Evolutionary conservation across 2,888 invertebrate genomes (phyloP).

Genomic region (Dynastes grantii): DNA sequence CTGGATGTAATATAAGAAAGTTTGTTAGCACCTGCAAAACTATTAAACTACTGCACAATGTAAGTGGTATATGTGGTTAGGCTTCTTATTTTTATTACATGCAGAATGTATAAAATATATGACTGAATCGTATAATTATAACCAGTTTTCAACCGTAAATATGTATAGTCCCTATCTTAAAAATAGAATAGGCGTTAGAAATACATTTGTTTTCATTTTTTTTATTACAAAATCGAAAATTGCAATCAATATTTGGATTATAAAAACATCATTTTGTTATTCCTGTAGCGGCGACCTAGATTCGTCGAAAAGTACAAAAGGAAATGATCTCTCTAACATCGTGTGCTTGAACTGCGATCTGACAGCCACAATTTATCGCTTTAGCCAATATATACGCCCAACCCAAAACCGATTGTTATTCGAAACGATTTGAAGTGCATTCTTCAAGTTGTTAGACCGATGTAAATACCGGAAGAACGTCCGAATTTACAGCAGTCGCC

Average conservation of each 20-base stretch:
- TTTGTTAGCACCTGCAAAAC: too few relatives aligned
- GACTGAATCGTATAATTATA: too few relatives aligned
- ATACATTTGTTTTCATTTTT: neutral
- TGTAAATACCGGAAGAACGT: constrained; percentile 45
- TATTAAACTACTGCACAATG: too few relatives aligned
- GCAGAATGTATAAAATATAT: too few relatives aligned
- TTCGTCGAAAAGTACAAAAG: constrained; percentile 46
- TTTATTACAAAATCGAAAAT: neutral
- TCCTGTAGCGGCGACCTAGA: constrained; percentile 26
- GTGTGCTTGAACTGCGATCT: constrained; percentile 34
- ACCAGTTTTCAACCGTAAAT: too few relatives aligned
- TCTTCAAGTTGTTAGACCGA: constrained; percentile 50
- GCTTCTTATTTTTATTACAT: too few relatives aligned
- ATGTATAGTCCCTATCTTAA: too few relatives aligned
- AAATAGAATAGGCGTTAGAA: neutral
- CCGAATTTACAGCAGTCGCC: constrained; percentile 36
- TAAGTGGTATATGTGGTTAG: too few relatives aligned
- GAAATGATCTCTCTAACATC: constrained; percentile 40
- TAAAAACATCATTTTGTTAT: constrained; percentile 19
- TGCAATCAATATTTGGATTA: constrained; percentile 20
- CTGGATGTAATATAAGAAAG: too few relatives aligned
- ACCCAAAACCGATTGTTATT: constrained; percentile 46
- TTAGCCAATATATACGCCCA: constrained; percentile 41
- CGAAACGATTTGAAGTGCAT: constrained; percentile 50
- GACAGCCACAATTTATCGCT: constrained; percentile 45